A percentile compares a stretch with the other conserved stretches of the same genome.
These are phyloP conservation scores for Perca flavescens DNA, from an alignment of 2,113 vertebrate genomes.

Conservation along the genomic window DNA sequence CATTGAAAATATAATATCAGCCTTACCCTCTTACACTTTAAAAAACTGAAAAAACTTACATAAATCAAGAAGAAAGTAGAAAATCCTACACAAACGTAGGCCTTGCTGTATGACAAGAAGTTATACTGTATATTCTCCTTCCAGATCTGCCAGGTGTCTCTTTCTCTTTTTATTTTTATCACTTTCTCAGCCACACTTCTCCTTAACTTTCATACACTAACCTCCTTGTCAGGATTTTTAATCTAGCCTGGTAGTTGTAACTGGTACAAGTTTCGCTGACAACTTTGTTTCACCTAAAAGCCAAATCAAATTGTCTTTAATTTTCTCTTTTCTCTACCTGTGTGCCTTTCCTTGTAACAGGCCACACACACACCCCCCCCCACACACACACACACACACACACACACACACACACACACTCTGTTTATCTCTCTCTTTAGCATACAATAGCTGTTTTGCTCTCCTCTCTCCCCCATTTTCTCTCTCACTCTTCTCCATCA, in stretches of 20 bases:
- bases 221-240: conserved; percentile 53
- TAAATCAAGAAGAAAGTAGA: background rate
- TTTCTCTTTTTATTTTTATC: background rate
- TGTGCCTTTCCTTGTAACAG: conserved; percentile 37
- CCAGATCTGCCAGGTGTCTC: background rate
- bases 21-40: background rate
- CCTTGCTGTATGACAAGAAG: background rate
- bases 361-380: conserved; percentile 18
- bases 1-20: background rate
- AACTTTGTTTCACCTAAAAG: conserved; percentile 65
- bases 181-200: conserved; percentile 20
- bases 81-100: background rate
- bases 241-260: conserved; percentile 53
- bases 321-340: conserved; percentile 56
- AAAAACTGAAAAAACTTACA: background rate
- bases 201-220: conserved; percentile 36
- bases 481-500: conserved; percentile 64
- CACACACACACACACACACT: background rate
- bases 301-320: conserved; percentile 70
- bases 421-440: conserved; percentile 13
- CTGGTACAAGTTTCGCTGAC: conserved; percentile 54
- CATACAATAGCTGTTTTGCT: conserved; percentile 72
- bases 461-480: conserved; percentile 35
- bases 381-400: no score
- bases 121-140: conserved; percentile 9